Conservation (phyloP, 2,797 vertebrate species). For the Crenichthys baileyi region DNA sequence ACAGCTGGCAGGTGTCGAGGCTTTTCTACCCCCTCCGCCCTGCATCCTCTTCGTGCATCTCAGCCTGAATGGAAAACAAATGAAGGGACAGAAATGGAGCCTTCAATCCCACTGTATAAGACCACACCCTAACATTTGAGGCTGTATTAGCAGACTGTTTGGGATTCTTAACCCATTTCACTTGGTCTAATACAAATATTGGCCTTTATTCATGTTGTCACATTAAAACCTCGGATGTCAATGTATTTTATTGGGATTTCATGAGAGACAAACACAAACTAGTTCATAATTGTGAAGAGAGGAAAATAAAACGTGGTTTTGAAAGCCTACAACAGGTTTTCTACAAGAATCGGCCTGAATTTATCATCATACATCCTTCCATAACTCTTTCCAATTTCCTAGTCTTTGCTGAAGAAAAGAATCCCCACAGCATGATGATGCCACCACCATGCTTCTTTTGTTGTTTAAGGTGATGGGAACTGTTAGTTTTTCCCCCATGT, state of each 20-base stretch:
- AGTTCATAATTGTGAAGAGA: background rate
- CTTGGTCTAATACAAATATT: slow-evolving; percentile 37
- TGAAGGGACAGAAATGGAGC: slow-evolving; percentile 34
- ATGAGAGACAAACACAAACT: background rate
- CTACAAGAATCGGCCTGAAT: background rate
- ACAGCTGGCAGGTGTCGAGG: slow-evolving; percentile 23
- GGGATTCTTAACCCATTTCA: slow-evolving; percentile 36
- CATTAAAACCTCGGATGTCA: background rate
- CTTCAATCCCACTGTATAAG: slow-evolving; percentile 25
- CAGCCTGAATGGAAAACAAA: slow-evolving; percentile 21
- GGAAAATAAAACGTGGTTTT: background rate
- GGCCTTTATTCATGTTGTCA: no score
- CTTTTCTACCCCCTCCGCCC: slow-evolving; percentile 17
- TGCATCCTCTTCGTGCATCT: slow-evolving; percentile 22
- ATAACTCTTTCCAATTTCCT: background rate
- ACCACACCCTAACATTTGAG: slow-evolving; percentile 48
- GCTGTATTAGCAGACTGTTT: slow-evolving; percentile 25
- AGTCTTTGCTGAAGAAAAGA: background rate
- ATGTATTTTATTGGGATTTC: background rate
- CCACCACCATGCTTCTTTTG: background rate
- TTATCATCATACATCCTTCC: background rate
- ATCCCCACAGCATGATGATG: background rate
- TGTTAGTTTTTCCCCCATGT: no score
- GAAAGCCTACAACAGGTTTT: background rate
- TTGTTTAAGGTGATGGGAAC: background rate